Conservation (phyloP, 2,888 invertebrate genomes). For the Spicauda simplicius region DNA sequence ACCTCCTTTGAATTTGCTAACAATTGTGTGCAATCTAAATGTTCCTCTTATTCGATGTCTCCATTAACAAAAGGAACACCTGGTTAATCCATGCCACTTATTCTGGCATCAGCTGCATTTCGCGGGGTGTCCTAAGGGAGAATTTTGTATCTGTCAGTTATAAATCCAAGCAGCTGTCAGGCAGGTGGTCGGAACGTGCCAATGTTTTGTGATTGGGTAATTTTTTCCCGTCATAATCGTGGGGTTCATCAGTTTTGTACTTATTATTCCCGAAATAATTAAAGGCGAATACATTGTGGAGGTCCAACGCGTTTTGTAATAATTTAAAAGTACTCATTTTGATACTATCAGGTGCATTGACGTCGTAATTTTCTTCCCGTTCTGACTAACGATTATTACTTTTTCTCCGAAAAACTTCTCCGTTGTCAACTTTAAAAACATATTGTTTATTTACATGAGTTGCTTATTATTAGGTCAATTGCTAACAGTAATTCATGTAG, state of each 20-base stretch:
- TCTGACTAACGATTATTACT: neutral
- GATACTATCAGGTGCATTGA: neutral
- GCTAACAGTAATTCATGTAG: neutral
- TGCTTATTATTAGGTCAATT: neutral
- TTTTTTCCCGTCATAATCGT: constrained; percentile 48
- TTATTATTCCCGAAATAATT: constrained; percentile 29
- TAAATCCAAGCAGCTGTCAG: constrained; percentile 72
- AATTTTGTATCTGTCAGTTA: constrained; percentile 70
- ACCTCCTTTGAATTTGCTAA: neutral
- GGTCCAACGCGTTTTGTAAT: constrained; percentile 5
- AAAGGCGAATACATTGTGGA: constrained; percentile 16
- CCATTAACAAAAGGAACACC: constrained; percentile 40
- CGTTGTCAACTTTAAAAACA: neutral
- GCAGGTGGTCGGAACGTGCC: constrained; percentile 76
- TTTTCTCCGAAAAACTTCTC: neutral
- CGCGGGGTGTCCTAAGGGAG: constrained; percentile 59
- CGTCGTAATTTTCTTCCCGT: neutral
- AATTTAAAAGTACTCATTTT: constrained; percentile 10
- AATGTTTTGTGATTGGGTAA: constrained; percentile 54
- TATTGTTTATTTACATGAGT: neutral
- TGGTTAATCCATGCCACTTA: constrained; percentile 45
- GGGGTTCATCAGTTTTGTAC: constrained; percentile 38
- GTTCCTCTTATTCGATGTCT: constrained; percentile 1
- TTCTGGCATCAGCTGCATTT: constrained; percentile 65
- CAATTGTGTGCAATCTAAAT: constrained; percentile 5